Evolutionary conservation across 2,888 invertebrate genomes (phyloP), one percentile per base, ranked within the genome.

Genomic region (Stegophylla sp.): DNA sequence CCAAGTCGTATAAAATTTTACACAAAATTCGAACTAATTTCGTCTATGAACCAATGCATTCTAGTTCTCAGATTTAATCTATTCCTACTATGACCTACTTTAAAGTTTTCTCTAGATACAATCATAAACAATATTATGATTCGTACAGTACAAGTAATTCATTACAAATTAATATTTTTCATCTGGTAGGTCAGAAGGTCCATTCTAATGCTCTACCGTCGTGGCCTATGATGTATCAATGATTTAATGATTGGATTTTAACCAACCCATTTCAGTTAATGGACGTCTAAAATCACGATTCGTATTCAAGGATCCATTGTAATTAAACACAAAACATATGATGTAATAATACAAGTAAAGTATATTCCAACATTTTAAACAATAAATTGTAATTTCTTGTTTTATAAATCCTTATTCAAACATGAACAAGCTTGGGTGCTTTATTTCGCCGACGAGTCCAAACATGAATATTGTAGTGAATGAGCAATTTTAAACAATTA

Each of bases 231-330:
- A 63, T 75, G 51, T 75, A 41, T 75, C 13, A 45, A 61, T 45
- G 45, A 61, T 73, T 59, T 73, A 73, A 73, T 26, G 26, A 73
- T 73, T 73, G 2, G 26, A 43, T 61, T 73, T 73, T 9, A 43
- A 3, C 73, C 73, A 43, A 73, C 73, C 61, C 26, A 73, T 59
- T 45, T 61, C 13, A 26, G 9, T 45, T 73, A 73, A 73, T 73
- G 59, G 72, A 73, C 43, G 12, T 61, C 45, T 20, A n/a, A 48
- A 73, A 73, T 48, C 73, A 73, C 73, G 73, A 73, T 73, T 73
- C n/a, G 1, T 20, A 61, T 73, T 61, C 73, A 73, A 73, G 73
- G 73, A 73, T 61, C 73, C 59, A 20, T 73, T 73, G 61, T 73
- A 61, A 73, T 73, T 73, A 73, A 73, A 73, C 59, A 28, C 13